Evolutionary conservation across 2,113 vertebrate species (phyloP).

Genomic region (Ancistrus triradiatus): DNA sequence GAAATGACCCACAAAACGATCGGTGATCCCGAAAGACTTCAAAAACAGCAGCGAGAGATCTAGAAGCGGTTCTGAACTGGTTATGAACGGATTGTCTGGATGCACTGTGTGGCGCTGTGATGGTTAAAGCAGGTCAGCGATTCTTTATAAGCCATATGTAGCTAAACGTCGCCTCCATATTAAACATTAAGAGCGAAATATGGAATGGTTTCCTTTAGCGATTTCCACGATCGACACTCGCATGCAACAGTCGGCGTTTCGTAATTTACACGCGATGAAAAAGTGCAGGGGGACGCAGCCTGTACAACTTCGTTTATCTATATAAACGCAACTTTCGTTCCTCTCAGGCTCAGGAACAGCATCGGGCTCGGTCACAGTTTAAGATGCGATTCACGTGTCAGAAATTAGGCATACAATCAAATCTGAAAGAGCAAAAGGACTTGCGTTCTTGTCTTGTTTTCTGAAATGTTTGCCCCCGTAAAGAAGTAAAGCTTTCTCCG

Average conservation of each 20-base stretch:
- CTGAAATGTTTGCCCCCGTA: slow-evolving; percentile 15
- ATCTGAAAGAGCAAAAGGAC: too few relatives aligned
- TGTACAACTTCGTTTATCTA: too few relatives aligned
- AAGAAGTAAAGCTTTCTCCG: slow-evolving; percentile 42
- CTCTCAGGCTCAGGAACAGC: too few relatives aligned
- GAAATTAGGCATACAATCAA: too few relatives aligned
- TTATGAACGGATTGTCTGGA: slow-evolving; percentile 62
- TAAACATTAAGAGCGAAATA: slow-evolving; percentile 16
- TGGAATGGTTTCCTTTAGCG: neutral
- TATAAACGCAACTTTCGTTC: too few relatives aligned
- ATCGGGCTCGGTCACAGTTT: too few relatives aligned
- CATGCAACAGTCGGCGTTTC: slow-evolving; percentile 49
- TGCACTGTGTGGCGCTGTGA: slow-evolving; percentile 47
- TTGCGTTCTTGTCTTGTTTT: too few relatives aligned
- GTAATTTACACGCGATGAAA: slow-evolving; percentile 23
- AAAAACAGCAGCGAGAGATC: slow-evolving; percentile 63
- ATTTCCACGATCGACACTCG: slow-evolving; percentile 35
- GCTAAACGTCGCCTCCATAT: slow-evolving; percentile 11
- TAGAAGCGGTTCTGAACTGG: slow-evolving; percentile 57
- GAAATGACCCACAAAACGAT: slow-evolving; percentile 68
- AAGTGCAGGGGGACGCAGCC: too few relatives aligned
- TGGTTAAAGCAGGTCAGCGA: slow-evolving; percentile 58
- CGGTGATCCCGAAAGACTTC: slow-evolving; percentile 65
- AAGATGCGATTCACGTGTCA: too few relatives aligned
- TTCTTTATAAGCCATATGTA: slow-evolving; percentile 45